Percentiles rank a stretch among this genome's conserved stretches.
phyloP scores from a whole-genome alignment of 1,140 invertebrate species.

The Reticulitermes speratus region DNA sequence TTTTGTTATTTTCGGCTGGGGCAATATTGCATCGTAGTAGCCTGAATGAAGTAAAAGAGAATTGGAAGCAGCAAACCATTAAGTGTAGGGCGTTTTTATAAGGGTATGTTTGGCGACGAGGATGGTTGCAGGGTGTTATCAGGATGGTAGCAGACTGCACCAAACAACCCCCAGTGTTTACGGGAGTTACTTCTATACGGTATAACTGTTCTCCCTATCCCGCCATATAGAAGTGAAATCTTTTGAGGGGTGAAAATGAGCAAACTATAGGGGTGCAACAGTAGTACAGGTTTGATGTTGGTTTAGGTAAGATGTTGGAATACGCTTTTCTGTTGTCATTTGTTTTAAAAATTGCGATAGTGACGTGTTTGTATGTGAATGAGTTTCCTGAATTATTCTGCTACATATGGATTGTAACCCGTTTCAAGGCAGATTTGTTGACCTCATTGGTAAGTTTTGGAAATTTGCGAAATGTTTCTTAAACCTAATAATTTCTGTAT shows the following conservation, averaged over 20 bases:
- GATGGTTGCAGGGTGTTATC: background rate
- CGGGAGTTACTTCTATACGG: background rate
- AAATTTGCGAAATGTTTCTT: background rate
- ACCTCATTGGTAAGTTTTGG: background rate
- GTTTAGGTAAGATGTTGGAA: conserved; percentile 6
- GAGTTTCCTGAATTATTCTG: background rate
- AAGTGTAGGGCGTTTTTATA: background rate
- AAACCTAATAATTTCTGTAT: no score
- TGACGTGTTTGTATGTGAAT: background rate
- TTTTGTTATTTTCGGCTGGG: background rate
- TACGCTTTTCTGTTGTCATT: background rate
- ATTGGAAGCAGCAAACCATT: background rate
- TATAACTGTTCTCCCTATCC: background rate
- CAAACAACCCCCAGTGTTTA: conserved; percentile 3
- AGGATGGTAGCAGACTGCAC: background rate
- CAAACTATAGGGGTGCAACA: background rate
- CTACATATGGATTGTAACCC: background rate
- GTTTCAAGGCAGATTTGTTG: background rate
- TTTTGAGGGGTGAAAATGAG: conserved; percentile 15
- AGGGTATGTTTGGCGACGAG: background rate
- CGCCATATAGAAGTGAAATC: background rate
- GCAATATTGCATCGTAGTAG: background rate
- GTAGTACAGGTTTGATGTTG: background rate
- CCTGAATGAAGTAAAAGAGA: background rate
- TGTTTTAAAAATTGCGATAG: background rate